A percentile compares a stretch with the other conserved stretches of the same genome.
Evolutionary conservation across 1,140 invertebrate species (phyloP).

Genomic region (Philaenus spumarius): DNA sequence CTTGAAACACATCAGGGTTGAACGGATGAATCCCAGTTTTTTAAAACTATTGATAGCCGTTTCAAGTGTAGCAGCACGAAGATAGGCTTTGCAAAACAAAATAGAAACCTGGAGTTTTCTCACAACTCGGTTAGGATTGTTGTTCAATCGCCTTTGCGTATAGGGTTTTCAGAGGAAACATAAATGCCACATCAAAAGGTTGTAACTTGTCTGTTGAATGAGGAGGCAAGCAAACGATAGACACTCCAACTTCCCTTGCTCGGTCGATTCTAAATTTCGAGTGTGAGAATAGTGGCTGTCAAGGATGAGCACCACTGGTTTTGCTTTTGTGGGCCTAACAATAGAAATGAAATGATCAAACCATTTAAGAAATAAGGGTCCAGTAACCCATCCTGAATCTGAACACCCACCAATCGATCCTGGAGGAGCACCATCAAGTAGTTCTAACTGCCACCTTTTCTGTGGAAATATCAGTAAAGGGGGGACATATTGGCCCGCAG

Average conservation of each 20-base stretch:
- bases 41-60: slow-evolving; percentile 32
- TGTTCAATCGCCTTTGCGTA: slow-evolving; percentile 31
- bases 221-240: slow-evolving; percentile 31
- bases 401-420: slow-evolving; percentile 32
- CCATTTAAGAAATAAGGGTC: slow-evolving; percentile 21
- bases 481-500: slow-evolving; percentile 37
- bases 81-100: slow-evolving; percentile 29
- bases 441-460: slow-evolving; percentile 27
- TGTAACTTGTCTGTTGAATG: slow-evolving; percentile 31
- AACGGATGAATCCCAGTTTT: slow-evolving; percentile 32
- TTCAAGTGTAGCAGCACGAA: slow-evolving; percentile 29
- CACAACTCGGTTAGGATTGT: slow-evolving; percentile 30
- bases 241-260: slow-evolving; percentile 26
- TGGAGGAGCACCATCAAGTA: slow-evolving; percentile 20
- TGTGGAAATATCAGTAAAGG: slow-evolving; percentile 41
- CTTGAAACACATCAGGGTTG: no score
- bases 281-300: slow-evolving; percentile 35
- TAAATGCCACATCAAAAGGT: slow-evolving; percentile 33
- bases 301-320: slow-evolving; percentile 35
- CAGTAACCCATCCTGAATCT: slow-evolving; percentile 37
- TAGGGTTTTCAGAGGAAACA: slow-evolving; percentile 24
- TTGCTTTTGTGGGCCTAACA: slow-evolving; percentile 25
- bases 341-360: slow-evolving; percentile 26
- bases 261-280: slow-evolving; percentile 36
- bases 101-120: slow-evolving; percentile 29